Percentiles rank a stretch among this genome's conserved stretches.
phyloP scores from a whole-genome alignment of 2,797 vertebrate species.

The Margarornis squamiger region DNA sequence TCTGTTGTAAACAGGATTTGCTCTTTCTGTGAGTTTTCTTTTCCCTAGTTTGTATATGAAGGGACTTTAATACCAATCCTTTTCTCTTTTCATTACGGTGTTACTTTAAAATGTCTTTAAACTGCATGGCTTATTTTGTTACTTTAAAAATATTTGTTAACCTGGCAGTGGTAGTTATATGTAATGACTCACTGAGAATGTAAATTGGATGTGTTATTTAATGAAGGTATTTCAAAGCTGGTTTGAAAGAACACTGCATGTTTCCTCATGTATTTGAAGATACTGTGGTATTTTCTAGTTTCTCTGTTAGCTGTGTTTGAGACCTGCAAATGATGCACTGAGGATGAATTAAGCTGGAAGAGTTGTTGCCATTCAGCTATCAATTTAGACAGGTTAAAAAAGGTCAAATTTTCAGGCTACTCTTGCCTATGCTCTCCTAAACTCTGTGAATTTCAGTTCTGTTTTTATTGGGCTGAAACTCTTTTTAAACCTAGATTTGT shows the following conservation, averaged over 20 bases:
- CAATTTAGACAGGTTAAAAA: not conserved
- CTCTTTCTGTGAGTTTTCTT: constrained; percentile 53
- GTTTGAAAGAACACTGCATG: not conserved
- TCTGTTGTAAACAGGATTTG: constrained; percentile 45
- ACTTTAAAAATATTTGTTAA: constrained; percentile 36
- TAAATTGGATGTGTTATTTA: constrained; percentile 24
- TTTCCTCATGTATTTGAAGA: not conserved
- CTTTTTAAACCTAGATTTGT: not conserved
- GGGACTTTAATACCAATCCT: constrained; percentile 3
- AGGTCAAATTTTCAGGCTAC: not conserved
- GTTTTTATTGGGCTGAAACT: not conserved
- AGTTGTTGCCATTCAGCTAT: not conserved
- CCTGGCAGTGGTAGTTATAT: not conserved
- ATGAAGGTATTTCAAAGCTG: constrained; percentile 51
- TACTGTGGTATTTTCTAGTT: not conserved
- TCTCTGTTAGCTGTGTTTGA: not conserved
- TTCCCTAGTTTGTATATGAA: constrained; percentile 27
- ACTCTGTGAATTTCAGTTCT: not conserved
- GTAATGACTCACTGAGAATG: not conserved
- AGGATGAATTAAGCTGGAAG: not conserved
- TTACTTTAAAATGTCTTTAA: not conserved
- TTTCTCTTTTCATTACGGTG: not conserved
- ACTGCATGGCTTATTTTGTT: not conserved
- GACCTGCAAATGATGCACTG: not conserved
- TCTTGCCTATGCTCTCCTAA: not conserved